Conservation (phyloP, 2,888 invertebrate species). For the Chelonus formosanus region DNA sequence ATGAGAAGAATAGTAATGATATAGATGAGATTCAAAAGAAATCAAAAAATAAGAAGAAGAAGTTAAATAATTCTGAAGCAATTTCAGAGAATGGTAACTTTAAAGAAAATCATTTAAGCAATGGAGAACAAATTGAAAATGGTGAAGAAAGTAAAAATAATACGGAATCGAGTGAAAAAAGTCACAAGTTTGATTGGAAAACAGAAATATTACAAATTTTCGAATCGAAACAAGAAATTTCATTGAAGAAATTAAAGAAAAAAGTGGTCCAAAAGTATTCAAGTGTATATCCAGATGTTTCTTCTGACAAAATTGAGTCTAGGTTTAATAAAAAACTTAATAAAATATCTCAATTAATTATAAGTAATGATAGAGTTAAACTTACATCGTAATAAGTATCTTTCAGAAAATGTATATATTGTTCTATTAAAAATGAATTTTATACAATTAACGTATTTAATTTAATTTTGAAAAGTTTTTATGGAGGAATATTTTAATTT, state of each 20-base stretch:
- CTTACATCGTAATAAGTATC: not conserved
- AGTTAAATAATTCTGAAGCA: too few species aligned
- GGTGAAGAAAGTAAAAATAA: conserved; percentile 34
- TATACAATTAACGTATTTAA: too few species aligned
- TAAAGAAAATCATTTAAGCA: conserved; percentile 7
- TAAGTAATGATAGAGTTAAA: conserved; percentile 71
- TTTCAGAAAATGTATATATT: not conserved
- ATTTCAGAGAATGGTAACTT: conserved; percentile 45
- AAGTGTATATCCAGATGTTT: conserved; percentile 65
- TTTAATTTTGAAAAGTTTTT: too few species aligned
- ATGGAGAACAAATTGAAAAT: conserved; percentile 13
- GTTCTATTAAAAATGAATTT: too few species aligned
- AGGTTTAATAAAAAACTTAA: conserved; percentile 78
- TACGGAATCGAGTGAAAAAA: conserved; percentile 33
- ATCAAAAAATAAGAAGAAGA: conserved; percentile 28
- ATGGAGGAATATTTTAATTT: too few species aligned
- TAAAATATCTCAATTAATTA: conserved; percentile 72
- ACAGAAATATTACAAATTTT: conserved; percentile 51
- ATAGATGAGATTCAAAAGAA: conserved; percentile 13
- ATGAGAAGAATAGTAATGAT: conserved; percentile 32
- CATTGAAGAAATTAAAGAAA: conserved; percentile 78
- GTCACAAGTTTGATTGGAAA: conserved; percentile 46
- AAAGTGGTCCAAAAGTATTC: conserved; percentile 76
- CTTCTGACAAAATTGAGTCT: conserved; percentile 72
- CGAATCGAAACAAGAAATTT: conserved; percentile 70